These are phyloP conservation scores for Drosophila melanosoma DNA, from an alignment of 2,888 invertebrate species.

Conservation along the genomic window DNA sequence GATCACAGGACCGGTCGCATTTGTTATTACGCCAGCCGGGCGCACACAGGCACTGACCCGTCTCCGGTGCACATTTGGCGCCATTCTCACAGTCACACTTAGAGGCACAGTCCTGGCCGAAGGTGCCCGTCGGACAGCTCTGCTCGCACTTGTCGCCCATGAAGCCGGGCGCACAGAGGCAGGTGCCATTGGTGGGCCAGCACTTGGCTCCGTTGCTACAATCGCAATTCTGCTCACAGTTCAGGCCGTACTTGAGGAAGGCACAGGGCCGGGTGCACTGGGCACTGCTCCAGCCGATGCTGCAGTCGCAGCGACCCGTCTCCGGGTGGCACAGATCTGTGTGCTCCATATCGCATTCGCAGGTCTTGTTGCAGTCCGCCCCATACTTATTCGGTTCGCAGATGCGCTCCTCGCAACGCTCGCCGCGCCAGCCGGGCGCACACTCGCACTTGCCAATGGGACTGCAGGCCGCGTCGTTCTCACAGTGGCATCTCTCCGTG, in stretches of 20 bases:
- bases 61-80: constrained; percentile 91
- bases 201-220: constrained; percentile 95
- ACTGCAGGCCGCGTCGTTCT: constrained; percentile 90
- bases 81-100: constrained; percentile 92
- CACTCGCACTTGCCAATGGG: constrained; percentile 91
- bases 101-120: constrained; percentile 92
- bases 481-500: constrained; percentile 89
- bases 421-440: constrained; percentile 90
- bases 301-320: constrained; percentile 92
- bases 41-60: constrained; percentile 92
- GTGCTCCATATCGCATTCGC: constrained; percentile 89
- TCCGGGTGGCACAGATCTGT: constrained; percentile 93
- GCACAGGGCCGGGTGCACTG: constrained; percentile 93
- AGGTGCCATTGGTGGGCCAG: constrained; percentile 93
- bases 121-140: constrained; percentile 89
- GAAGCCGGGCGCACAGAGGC: constrained; percentile 93
- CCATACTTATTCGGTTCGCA: constrained; percentile 90
- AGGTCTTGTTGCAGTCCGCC: constrained; percentile 88
- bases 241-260: constrained; percentile 92
- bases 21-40: constrained; percentile 93
- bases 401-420: constrained; percentile 88
- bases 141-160: constrained; percentile 90
- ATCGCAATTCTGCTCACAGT: constrained; percentile 90
- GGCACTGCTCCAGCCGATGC: constrained; percentile 93
- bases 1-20: constrained; percentile 95